These are phyloP conservation scores for Drosophila nikananu DNA, from an alignment of 1,140 invertebrate species.

Conservation along the genomic window DNA sequence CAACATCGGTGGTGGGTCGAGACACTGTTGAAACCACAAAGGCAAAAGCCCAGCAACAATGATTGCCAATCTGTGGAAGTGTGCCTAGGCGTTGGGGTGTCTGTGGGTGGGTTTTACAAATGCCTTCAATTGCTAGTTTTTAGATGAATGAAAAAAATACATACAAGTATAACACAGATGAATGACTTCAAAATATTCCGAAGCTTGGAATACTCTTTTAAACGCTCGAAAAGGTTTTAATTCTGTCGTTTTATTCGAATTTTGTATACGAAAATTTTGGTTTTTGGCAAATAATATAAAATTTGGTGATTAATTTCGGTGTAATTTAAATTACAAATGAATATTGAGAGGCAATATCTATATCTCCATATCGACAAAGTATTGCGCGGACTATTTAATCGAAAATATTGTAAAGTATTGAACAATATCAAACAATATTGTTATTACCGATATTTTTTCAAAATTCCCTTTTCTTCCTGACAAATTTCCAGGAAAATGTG, in stretches of 20 bases:
- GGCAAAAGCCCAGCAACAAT: conserved; percentile 39
- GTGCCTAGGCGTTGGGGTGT: conserved; percentile 40
- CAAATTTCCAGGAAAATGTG: background rate
- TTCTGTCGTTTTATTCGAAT: background rate
- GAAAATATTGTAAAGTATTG: too few species aligned
- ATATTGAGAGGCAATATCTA: too few species aligned
- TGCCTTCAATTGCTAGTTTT: conserved; percentile 68
- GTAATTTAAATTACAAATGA: too few species aligned
- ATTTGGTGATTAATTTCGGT: too few species aligned
- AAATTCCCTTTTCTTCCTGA: background rate
- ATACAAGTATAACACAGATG: background rate
- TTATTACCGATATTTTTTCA: background rate
- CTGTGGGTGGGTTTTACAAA: conserved; percentile 48
- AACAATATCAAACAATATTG: too few species aligned
- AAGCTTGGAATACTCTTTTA: conserved; percentile 6
- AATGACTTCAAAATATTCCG: too few species aligned
- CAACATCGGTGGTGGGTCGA: conserved; percentile 20
- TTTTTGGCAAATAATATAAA: too few species aligned
- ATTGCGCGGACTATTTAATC: too few species aligned
- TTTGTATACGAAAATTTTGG: too few species aligned
- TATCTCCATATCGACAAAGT: too few species aligned
- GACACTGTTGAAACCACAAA: conserved; percentile 50
- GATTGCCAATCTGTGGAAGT: conserved; percentile 58
- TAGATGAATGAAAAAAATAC: conserved; percentile 27
- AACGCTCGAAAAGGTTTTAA: background rate